Evolutionary conservation across 2,113 vertebrate species (phyloP), one percentile per base, ranked within the genome.

Genomic region (Corythaeola cristata): DNA sequence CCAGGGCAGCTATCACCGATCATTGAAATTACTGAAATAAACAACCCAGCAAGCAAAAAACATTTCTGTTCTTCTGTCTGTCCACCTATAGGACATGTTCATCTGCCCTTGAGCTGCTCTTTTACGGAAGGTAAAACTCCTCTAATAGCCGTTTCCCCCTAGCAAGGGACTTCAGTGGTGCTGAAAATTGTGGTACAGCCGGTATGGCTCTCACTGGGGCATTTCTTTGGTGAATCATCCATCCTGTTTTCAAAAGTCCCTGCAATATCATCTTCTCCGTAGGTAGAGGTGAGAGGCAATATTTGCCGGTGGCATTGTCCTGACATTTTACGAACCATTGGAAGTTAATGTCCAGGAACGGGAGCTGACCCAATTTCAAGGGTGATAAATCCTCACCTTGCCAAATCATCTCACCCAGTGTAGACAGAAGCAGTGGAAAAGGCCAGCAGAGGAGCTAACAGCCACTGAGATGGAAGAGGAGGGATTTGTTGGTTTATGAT

Each of bases 201-300:
- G 1, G 15, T 52, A 24, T 2, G 1, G 15, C 26, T 80, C 5
- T 78, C 64, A 23, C 12, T 0, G 2, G 10, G 37, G 6, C 16
- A 53, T 84, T 90, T 45, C 26, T 50, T 85, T 47, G 22, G 28
- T 79, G 26, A 56, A 56, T 39, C 35, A 45, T 8, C 35, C 16
- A 39, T 89, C 23, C 44, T 75, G 32, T 44, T 87, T 91, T 82
- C 39, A 71, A 67, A 93, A 84, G 16, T 39, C 26, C 26, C 52
- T 72, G 73, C 14, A 64, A 28, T 49, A 33, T 33, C 60, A 60
- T 23, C 27, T 62, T 32, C 47, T 81, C 59, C 50, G 0, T 5
- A 92, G 64, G 30, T 1, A 67, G 33, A 80, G 35, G 37, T 59
- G 63, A 91, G 55, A 89, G 49, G 28, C n/a, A 77, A 15, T 60